Base-by-base conservation (phyloP, 2,888 invertebrate genomes). In the Augochlorella aurata region DNA sequence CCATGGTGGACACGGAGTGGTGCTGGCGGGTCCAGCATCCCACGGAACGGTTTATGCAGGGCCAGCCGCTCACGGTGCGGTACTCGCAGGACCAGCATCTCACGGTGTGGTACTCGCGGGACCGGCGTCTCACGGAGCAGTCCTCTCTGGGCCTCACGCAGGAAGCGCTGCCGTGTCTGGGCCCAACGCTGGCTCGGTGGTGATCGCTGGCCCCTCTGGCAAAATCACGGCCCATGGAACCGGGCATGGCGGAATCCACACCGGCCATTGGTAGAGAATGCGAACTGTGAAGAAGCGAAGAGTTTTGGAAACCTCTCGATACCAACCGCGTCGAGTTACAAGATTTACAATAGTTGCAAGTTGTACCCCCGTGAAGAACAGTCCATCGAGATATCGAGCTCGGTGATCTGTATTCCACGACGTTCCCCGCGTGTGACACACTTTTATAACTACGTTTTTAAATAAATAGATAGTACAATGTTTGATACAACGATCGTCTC, bases 151-250 rank as follows among this genome's bases (percentile, higher is more conserved):
- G 66, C 93, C 93, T 16, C 93, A 93, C 77, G 87, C 93, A 0
- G 93, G 93, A 70, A 88, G 83, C 52, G 92, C 92, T 9, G 92
- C 92, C 12, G 90, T 93, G 50, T 87, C 92, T 47, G 92, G 92
- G 47, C 93, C 93, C 5, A 86, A 89, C 47, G 92, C 92, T 12
- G 93, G 93, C 16, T 90, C 92, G 5, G 93, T 91, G 24, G 90
- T 93, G 24, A 93, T 93, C 52, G 89, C 92, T 54, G 93, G 93
- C 58, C 93, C 93, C 47, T 93, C 93, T 16, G 93, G 93, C 58
- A 93, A 91, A 76, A 93, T 93, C 76, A 91, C 93, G 14, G 89
- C 93, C 74, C 93, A 93, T 68, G 93, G 93, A 14, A 91, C 91
- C 24, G 93, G 93, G 49, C 89, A 92, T 71, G 93, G 93, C 7